Conservation (phyloP, 2,888 invertebrate species). For the Lasioglossum morio region DNA sequence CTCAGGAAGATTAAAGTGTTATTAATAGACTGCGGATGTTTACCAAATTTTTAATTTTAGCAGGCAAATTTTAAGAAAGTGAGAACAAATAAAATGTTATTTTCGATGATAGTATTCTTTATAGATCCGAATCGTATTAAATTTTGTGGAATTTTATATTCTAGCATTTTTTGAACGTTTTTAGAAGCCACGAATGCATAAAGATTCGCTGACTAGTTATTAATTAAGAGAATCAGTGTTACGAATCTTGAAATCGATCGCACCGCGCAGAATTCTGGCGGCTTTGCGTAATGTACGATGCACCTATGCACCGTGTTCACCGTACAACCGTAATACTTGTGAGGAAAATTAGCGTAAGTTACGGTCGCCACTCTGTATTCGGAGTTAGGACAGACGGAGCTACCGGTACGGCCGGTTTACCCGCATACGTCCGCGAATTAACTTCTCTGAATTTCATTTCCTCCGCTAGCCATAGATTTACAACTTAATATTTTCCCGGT, state of each 20-base stretch:
- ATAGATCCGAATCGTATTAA: too few relatives aligned
- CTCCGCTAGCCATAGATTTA: not conserved
- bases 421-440: constrained; percentile 28
- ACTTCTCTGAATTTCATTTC: constrained; percentile 37
- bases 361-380: constrained; percentile 30
- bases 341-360: constrained; percentile 33
- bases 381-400: constrained; percentile 11
- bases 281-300: constrained; percentile 19
- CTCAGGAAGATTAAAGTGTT: too few relatives aligned
- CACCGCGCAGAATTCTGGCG: constrained; percentile 12
- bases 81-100: too few relatives aligned
- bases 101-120: too few relatives aligned
- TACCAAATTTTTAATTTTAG: too few relatives aligned
- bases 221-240: not conserved
- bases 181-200: too few relatives aligned
- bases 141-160: too few relatives aligned
- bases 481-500: constrained; percentile 21
- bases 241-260: constrained; percentile 21
- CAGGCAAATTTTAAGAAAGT: too few relatives aligned
- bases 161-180: too few relatives aligned
- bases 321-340: not conserved
- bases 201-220: too few relatives aligned
- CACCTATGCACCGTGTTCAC: not conserved
- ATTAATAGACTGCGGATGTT: too few relatives aligned
- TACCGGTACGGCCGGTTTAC: constrained; percentile 41